These are phyloP conservation scores for Caenorhabditis afra DNA, from an alignment of 2,888 invertebrate genomes.

Conservation along the genomic window DNA sequence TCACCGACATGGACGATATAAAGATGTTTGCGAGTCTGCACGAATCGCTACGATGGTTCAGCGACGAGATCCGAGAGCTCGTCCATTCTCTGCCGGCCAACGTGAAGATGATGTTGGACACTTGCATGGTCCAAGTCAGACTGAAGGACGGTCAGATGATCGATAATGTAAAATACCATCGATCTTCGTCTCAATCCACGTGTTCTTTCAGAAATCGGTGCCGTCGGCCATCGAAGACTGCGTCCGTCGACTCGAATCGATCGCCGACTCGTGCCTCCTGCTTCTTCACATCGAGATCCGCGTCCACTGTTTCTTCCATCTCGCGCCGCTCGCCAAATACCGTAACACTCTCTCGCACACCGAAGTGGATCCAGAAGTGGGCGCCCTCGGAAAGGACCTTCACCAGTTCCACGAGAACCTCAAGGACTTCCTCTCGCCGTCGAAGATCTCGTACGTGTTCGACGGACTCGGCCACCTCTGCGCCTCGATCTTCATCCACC, in stretches of 20 bases:
- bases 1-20: conserved; percentile 89
- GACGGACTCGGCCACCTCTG: conserved; percentile 87
- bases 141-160: conserved; percentile 68
- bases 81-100: conserved; percentile 61
- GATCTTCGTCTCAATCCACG: no score
- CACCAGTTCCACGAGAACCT: conserved; percentile 86
- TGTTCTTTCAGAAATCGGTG: conserved; percentile 67
- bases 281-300: conserved; percentile 92
- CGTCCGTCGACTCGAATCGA: conserved; percentile 84
- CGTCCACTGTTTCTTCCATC: conserved; percentile 95
- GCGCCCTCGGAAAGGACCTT: conserved; percentile 88
- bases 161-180: conserved; percentile 71
- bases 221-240: conserved; percentile 73
- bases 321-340: conserved; percentile 84
- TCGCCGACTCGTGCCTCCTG: conserved; percentile 92
- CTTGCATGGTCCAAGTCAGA: conserved; percentile 68
- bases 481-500: conserved; percentile 88
- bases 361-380: conserved; percentile 82
- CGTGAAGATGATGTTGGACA: conserved; percentile 53
- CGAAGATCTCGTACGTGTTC: conserved; percentile 86
- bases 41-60: conserved; percentile 87
- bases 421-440: conserved; percentile 86
- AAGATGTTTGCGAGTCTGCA: conserved; percentile 91
- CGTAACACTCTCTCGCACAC: conserved; percentile 72
- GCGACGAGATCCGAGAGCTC: conserved; percentile 64